A percentile compares a stretch with the other conserved stretches of the same genome.
Conservation (phyloP, 2,113 vertebrate genomes). For the Brachypteracias leptosomus region DNA sequence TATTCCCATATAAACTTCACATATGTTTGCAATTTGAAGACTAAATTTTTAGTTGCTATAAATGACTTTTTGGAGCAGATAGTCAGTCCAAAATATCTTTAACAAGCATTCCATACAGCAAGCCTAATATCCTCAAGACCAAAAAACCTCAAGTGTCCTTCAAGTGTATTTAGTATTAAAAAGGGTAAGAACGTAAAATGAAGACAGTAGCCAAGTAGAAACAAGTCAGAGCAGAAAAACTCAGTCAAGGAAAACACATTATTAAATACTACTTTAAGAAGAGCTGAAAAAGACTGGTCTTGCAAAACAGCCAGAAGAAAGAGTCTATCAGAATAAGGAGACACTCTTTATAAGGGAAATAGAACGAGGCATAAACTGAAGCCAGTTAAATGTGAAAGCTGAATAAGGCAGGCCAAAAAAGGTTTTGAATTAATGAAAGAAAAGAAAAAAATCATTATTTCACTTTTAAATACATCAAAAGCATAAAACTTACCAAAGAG, state of each 20-base stretch:
- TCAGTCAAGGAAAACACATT: not conserved
- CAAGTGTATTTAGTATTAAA: not conserved
- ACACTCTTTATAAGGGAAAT: not conserved
- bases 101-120: not conserved
- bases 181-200: not conserved
- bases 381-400: not conserved
- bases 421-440: not conserved
- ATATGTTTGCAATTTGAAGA: not conserved
- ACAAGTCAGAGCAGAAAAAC: not conserved
- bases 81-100: not conserved
- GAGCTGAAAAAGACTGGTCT: not conserved
- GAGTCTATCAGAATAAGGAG: not conserved
- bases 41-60: not conserved
- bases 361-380: not conserved
- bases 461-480: not conserved
- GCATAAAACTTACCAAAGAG: not conserved
- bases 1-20: not conserved
- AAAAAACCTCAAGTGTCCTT: not conserved
- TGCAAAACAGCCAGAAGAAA: not conserved
- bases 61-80: not conserved
- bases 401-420: not conserved
- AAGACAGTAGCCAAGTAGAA: not conserved
- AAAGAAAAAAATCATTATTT: not conserved
- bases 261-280: not conserved
- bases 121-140: not conserved